Percentiles rank a stretch among this genome's conserved stretches.
These are phyloP conservation scores for Metallyticus violacea DNA, from an alignment of 2,888 invertebrate species.

Conservation along the genomic window DNA sequence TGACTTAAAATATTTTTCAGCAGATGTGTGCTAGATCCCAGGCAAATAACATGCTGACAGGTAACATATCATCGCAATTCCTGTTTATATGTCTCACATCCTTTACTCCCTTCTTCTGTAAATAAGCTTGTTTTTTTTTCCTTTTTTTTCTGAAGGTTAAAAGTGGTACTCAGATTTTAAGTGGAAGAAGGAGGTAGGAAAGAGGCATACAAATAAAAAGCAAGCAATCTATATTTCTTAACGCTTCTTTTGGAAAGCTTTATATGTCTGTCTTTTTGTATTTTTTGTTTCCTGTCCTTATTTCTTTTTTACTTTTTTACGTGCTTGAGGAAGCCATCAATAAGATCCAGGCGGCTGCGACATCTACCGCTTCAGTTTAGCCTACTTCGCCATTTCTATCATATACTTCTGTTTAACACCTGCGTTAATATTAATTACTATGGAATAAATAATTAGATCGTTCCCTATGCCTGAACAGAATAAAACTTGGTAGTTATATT, in stretches of 20 bases:
- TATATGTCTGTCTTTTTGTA: background rate
- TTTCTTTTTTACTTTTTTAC: background rate
- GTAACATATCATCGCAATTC: background rate
- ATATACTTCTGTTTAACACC: background rate
- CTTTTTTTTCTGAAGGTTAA: background rate
- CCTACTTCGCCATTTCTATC: background rate
- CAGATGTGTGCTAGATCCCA: background rate
- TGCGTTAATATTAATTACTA: no score
- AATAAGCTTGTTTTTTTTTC: no score
- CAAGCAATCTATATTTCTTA: background rate
- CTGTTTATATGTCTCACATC: background rate
- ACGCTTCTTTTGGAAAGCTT: background rate
- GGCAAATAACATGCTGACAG: background rate
- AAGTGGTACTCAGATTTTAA: background rate
- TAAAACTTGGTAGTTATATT: no score
- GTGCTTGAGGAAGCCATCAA: background rate
- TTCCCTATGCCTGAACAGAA: no score
- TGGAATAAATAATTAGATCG: no score
- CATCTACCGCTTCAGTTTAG: background rate
- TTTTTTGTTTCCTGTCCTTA: background rate
- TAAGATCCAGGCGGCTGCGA: background rate
- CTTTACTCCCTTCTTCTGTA: background rate
- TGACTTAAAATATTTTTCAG: background rate
- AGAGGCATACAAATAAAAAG: background rate
- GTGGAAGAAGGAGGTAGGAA: background rate